Conservation (phyloP, 2,888 invertebrate genomes). For the Gymnoscelis rufifasciata region DNA sequence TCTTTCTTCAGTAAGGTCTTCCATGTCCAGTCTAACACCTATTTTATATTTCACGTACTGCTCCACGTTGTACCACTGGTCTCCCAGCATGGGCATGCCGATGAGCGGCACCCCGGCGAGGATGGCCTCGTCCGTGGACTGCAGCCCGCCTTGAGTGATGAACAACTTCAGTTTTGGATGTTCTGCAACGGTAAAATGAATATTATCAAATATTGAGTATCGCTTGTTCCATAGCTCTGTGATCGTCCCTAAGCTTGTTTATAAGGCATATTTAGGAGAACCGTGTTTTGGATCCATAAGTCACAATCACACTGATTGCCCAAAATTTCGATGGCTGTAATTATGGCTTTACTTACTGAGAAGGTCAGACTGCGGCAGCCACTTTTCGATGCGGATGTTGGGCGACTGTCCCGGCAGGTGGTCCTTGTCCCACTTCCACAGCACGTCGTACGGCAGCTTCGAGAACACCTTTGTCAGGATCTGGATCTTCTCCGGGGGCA, state of each 20-base stretch:
- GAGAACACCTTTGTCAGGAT: conserved; percentile 49
- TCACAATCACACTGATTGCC: not conserved
- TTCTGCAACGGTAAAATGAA: conserved; percentile 18
- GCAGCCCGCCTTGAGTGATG: conserved; percentile 56
- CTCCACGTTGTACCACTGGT: conserved; percentile 49
- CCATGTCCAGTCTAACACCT: conserved; percentile 38
- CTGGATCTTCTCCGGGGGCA: conserved; percentile 45
- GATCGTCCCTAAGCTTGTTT: no score
- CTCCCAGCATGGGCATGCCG: conserved; percentile 47
- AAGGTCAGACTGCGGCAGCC: conserved; percentile 63
- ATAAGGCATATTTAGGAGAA: no score
- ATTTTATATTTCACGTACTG: conserved; percentile 36
- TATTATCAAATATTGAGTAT: not conserved
- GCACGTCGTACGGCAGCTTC: conserved; percentile 52
- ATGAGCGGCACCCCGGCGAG: conserved; percentile 46
- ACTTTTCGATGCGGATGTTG: conserved; percentile 55
- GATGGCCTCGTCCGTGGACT: conserved; percentile 55
- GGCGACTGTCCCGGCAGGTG: conserved; percentile 37
- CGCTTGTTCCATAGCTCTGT: not conserved
- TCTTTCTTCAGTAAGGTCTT: conserved; percentile 36
- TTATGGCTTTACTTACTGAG: conserved; percentile 36
- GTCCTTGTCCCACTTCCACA: conserved; percentile 61
- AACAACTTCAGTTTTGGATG: conserved; percentile 59
- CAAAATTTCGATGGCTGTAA: not conserved
- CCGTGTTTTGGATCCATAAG: not conserved